These are phyloP conservation scores for Dicrurus megarhynchus DNA, from an alignment of 2,113 vertebrate genomes.

Conservation along the genomic window DNA sequence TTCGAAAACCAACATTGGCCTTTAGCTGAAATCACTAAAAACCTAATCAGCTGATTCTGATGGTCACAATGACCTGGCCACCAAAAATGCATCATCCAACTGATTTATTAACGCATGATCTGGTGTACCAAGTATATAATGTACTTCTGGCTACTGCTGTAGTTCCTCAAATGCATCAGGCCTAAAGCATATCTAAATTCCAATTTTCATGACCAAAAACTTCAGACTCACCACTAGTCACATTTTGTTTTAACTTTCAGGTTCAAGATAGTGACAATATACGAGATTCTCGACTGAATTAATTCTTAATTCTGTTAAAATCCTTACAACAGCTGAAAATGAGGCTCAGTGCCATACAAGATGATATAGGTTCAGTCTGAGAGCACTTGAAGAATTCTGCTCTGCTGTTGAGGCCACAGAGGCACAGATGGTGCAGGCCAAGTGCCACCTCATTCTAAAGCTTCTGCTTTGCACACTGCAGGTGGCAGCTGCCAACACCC, in stretches of 20 bases:
- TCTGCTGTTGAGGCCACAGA: no score
- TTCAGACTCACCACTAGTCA: not conserved
- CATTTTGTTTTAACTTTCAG: not conserved
- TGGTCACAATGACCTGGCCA: not conserved
- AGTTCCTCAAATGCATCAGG: not conserved
- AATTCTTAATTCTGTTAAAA: not conserved
- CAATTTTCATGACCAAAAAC: not conserved
- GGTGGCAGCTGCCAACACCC: not conserved
- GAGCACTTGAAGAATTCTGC: not conserved
- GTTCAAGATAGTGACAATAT: not conserved
- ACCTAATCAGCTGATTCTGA: not conserved
- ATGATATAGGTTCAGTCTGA: not conserved
- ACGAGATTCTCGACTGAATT: not conserved
- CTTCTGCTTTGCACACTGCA: not conserved
- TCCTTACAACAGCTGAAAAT: not conserved
- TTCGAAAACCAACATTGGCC: not conserved
- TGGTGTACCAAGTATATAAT: not conserved
- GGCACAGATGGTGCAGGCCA: not conserved
- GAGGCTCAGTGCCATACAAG: not conserved
- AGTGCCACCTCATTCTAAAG: fast-evolving
- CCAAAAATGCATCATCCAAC: not conserved
- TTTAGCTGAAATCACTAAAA: not conserved
- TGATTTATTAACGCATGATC: not conserved
- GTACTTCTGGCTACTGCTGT: not conserved
- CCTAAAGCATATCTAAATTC: not conserved